Evolutionary conservation across 1,140 invertebrate species (phyloP).

Genomic region (Pteromalus puparum): DNA sequence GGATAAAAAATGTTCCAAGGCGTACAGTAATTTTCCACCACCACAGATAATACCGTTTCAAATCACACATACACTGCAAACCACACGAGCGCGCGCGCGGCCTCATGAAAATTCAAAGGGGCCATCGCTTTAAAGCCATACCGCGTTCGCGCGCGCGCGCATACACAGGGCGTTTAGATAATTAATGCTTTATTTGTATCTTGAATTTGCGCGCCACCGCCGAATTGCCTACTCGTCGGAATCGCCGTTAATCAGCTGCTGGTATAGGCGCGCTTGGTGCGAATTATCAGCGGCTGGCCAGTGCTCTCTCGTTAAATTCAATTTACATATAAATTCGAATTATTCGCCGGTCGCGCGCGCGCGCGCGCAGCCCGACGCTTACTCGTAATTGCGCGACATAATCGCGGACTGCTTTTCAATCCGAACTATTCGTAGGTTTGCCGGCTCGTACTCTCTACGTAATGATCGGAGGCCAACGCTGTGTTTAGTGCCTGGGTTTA

Average conservation of each 20-base stretch:
- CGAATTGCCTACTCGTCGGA: conserved; percentile 28
- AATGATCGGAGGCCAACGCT: neutral
- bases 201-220: conserved; percentile 43
- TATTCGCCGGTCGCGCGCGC: conserved; percentile 59
- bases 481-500: neutral
- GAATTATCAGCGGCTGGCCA: conserved; percentile 61
- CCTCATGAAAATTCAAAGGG: conserved; percentile 44
- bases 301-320: conserved; percentile 65
- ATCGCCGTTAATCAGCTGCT: conserved; percentile 19
- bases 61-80: too few species aligned
- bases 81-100: too few species aligned
- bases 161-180: conserved; percentile 21
- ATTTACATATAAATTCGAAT: conserved; percentile 72
- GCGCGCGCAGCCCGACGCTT: conserved; percentile 31
- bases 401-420: conserved; percentile 50
- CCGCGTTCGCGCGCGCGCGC: too few species aligned
- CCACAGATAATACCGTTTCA: too few species aligned
- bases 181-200: conserved; percentile 49
- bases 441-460: neutral
- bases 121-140: neutral
- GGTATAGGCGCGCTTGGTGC: conserved; percentile 1
- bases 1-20: neutral
- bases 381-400: conserved; percentile 58
- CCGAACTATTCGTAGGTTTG: conserved; percentile 34
- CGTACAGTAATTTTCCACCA: neutral